These are phyloP conservation scores for Phyllotreta striolata DNA, from an alignment of 2,888 invertebrate genomes.

Conservation along the genomic window DNA sequence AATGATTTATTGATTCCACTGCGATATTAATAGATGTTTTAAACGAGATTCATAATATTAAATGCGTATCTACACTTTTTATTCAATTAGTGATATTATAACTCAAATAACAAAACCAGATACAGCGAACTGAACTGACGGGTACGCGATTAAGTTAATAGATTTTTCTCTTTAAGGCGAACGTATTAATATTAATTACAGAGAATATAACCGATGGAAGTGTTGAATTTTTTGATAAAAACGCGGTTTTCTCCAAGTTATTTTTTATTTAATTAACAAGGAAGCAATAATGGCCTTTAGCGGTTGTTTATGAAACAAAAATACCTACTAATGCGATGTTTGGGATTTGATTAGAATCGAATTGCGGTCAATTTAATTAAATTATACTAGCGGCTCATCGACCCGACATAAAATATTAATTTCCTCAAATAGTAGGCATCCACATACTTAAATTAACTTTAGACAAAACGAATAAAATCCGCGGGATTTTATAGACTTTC, in stretches of 20 bases:
- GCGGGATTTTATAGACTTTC: conserved; percentile 18
- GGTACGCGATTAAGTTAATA: conserved; percentile 12
- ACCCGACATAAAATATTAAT: no score
- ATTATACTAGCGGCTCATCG: no score
- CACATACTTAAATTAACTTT: conserved; percentile 12
- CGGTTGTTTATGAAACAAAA: no score
- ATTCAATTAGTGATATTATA: conserved; percentile 12
- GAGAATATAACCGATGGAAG: neutral
- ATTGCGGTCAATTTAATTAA: no score
- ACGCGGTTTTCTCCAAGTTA: neutral
- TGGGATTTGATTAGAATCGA: no score
- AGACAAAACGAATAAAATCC: conserved; percentile 12
- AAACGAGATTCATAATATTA: conserved; percentile 25
- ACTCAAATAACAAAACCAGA: conserved; percentile 10
- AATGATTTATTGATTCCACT: conserved; percentile 31
- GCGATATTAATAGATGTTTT: conserved; percentile 30
- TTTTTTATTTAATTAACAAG: no score
- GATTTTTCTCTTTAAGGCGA: conserved; percentile 1
- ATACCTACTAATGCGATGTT: no score
- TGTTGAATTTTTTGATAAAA: conserved; percentile 10
- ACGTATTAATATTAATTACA: conserved; percentile 11
- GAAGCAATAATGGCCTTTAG: no score
- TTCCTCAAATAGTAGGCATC: conserved; percentile 6
- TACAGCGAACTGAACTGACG: conserved; percentile 11
- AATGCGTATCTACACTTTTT: conserved; percentile 13